Evolutionary conservation across 2,797 vertebrate species (phyloP).

Genomic region (Arrhamphus sclerolepis): DNA sequence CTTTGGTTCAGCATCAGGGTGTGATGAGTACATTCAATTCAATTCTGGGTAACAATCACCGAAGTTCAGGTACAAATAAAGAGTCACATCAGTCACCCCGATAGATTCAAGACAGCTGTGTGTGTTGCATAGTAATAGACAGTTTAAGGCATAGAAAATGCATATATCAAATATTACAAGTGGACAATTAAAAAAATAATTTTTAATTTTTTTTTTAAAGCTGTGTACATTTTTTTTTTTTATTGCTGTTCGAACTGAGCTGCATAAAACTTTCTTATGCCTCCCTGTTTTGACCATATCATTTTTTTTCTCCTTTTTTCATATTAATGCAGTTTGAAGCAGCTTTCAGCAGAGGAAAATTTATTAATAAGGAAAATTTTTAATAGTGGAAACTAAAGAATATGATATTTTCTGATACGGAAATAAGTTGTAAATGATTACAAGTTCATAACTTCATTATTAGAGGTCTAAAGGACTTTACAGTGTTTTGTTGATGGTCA

Average conservation of each 20-base stretch:
- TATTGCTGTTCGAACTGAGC: background rate
- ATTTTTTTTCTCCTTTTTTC: background rate
- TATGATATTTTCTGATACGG: no score
- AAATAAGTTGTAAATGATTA: background rate
- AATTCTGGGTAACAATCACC: background rate
- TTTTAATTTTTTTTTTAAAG: background rate
- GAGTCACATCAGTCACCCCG: no score
- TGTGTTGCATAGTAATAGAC: no score
- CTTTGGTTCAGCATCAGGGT: constrained; percentile 21
- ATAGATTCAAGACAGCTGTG: no score
- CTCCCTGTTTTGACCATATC: background rate
- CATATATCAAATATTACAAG: no score
- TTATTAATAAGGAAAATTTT: no score
- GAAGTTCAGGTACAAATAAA: background rate
- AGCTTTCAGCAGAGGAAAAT: background rate
- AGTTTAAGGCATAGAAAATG: no score
- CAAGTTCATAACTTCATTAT: background rate
- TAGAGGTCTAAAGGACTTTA: background rate
- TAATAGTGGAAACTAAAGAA: no score
- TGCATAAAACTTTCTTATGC: background rate
- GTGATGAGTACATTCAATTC: background rate
- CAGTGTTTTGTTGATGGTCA: background rate
- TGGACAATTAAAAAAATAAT: background rate
- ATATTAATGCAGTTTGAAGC: background rate
- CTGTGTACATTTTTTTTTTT: no score